Evolutionary conservation across 2,888 invertebrate genomes (phyloP).

Genomic region (Ligdia adustata): DNA sequence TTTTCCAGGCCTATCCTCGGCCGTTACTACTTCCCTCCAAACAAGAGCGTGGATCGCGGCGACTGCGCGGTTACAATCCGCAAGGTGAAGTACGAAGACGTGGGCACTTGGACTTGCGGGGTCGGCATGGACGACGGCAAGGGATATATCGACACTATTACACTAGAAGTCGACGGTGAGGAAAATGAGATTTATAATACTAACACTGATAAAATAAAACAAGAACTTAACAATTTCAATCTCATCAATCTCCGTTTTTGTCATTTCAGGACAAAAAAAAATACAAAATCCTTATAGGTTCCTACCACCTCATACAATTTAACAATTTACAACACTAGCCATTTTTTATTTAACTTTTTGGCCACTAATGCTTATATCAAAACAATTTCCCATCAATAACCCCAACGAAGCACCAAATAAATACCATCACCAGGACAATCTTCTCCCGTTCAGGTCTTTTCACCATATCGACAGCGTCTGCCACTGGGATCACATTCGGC

Average conservation of each 20-base stretch:
- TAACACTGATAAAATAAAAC: background rate
- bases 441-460: constrained; percentile 58
- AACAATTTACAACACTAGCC: too few relatives aligned
- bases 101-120: constrained; percentile 77
- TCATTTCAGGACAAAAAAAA: too few relatives aligned
- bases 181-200: background rate
- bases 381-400: too few relatives aligned
- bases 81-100: constrained; percentile 64
- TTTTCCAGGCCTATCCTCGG: constrained; percentile 63
- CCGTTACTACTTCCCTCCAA: constrained; percentile 71
- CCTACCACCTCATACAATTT: too few relatives aligned
- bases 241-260: too few relatives aligned
- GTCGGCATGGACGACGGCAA: constrained; percentile 68
- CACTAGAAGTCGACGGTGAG: constrained; percentile 65
- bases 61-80: constrained; percentile 78
- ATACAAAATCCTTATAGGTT: too few relatives aligned
- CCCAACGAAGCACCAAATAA: too few relatives aligned
- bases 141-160: constrained; percentile 66
- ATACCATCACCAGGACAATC: constrained; percentile 11
- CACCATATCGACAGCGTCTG: constrained; percentile 72
- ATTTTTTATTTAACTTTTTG: too few relatives aligned
- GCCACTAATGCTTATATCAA: too few relatives aligned
- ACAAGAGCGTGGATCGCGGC: constrained; percentile 70
- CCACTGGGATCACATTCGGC: constrained; percentile 65
- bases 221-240: too few relatives aligned